Conservation (phyloP, 2,797 vertebrate species). For the Rhinoraja longicauda region DNA sequence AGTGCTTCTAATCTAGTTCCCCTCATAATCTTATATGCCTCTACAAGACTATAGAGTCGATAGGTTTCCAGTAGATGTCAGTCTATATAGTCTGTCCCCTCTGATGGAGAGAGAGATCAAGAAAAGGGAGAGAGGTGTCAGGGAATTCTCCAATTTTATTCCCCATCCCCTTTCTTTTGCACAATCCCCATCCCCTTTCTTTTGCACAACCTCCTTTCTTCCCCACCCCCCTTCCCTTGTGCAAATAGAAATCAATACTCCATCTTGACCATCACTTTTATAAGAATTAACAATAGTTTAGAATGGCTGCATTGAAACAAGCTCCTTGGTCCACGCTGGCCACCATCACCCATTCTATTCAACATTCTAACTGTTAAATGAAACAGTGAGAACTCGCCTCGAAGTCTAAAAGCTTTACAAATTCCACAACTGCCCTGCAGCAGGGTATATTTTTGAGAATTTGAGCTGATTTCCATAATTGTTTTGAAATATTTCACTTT, state of each 20-base stretch:
- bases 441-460: neutral
- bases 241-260: neutral
- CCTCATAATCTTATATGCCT: no score
- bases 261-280: neutral
- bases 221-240: neutral
- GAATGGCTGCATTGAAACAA: no score
- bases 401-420: neutral
- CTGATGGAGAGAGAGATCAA: no score
- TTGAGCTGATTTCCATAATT: neutral
- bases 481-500: neutral
- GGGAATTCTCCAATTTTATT: no score
- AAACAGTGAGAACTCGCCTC: neutral
- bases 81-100: no score
- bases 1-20: neutral
- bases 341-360: neutral
- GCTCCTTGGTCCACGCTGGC: no score
- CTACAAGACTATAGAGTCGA: no score
- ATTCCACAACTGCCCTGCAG: neutral
- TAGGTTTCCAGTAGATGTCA: no score
- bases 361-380: neutral
- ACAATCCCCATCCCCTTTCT: no score
- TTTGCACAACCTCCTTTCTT: no score
- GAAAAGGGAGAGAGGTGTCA: no score
- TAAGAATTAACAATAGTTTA: no score
- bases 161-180: neutral